Base-by-base conservation (phyloP, 2,888 invertebrate genomes). In the Punctoribates punctum region DNA sequence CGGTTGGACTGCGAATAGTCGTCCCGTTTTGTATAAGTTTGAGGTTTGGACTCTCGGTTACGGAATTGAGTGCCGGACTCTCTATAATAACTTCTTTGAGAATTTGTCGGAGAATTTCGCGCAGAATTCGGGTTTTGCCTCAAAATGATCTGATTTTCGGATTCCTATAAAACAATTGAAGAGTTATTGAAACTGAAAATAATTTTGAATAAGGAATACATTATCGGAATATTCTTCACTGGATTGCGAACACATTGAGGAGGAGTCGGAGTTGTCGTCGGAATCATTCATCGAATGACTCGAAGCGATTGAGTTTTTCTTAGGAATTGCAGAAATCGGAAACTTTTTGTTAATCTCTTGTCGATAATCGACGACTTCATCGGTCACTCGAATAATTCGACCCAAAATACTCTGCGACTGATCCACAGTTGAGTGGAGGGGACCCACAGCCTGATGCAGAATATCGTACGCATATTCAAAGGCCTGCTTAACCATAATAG, bases 381-480 rank as follows among this genome's bases (percentile, higher is more conserved):
- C 95, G 65, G 96, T 94, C 77, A 97, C 91, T 81, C 93, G 89
- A 81, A 97, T 89, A 81, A 97, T 92, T 81, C 96, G 90, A 54
- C 95, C 96, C 81, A 97, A 88, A 85, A 93, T 91, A 84, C 89
- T 89, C 81, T 57, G 82, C 3, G 38, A 62, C 23, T 73, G 76
- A 54, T 80, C 79, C 4, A 72, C 67, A 29, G 73, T 74, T 11
- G 75, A 23, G 57, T 77, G 79, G 17, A 79, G 77, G 20, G 81
- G 80, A 75, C 81, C 80, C 77, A 81, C 81, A 72, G 82, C 82
- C 79, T 81, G 80, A 76, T 78, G 79, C 46, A 82, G 79, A 23
- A 79, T 78, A 65, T 78, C 70, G 86, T 93, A 97, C 78, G 98
- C 98, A 87, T 94, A 94, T 85, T 96, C 96, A 86, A 98, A 99